phyloP scores from a whole-genome alignment of 2,888 invertebrate species.

The Acleris holmiana region DNA sequence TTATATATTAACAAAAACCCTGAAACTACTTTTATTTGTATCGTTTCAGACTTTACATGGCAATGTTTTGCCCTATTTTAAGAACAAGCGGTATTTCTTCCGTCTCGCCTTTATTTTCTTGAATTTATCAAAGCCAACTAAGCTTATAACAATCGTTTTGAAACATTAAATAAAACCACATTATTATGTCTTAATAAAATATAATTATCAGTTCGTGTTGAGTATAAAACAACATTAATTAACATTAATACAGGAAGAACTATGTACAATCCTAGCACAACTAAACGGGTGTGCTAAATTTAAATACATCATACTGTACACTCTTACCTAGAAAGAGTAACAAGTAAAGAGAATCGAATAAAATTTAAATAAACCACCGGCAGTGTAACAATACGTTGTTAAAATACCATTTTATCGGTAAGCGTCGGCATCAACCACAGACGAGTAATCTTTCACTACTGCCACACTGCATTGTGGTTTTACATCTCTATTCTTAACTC shows the following conservation, averaged over 20 bases:
- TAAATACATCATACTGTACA: constrained; percentile 52
- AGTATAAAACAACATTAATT: constrained; percentile 80
- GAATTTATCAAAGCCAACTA: too few species aligned
- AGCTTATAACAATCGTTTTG: too few species aligned
- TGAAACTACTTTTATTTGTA: too few species aligned
- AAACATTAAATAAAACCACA: constrained; percentile 46
- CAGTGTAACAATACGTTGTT: constrained; percentile 25
- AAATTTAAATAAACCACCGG: constrained; percentile 21
- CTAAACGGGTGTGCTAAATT: constrained; percentile 32
- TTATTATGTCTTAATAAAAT: constrained; percentile 65
- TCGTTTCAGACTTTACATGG: too few species aligned
- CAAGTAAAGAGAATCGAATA: constrained; percentile 25
- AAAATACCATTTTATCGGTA: constrained; percentile 30
- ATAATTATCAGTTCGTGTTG: constrained; percentile 83
- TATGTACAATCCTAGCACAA: constrained; percentile 37
- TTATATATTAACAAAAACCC: too few species aligned
- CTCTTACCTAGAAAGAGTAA: constrained; percentile 26
- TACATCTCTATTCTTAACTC: constrained; percentile 22
- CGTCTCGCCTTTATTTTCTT: too few species aligned
- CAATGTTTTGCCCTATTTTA: too few species aligned
- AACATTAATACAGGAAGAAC: constrained; percentile 46
- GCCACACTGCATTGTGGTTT: constrained; percentile 10
- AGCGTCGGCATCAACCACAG: constrained; percentile 10
- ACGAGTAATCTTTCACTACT: constrained; percentile 3
- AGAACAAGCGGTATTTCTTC: too few species aligned